A percentile compares a stretch with the other conserved stretches of the same genome.
Conservation (phyloP, 23 tunicate genomes). For the Aplidium turbinatum region DNA sequence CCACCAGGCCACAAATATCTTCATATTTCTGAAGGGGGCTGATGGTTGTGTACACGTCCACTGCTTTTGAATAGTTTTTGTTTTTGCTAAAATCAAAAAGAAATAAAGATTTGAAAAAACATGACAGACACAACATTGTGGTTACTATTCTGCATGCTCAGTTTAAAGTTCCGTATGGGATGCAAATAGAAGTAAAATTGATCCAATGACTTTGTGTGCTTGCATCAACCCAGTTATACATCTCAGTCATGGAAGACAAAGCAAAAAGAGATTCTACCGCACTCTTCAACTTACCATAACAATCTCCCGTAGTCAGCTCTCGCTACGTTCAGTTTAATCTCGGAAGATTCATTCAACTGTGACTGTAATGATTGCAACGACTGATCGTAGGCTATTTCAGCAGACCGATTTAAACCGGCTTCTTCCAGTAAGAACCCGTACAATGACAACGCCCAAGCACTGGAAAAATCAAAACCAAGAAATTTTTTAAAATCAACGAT, state of each 20-base stretch:
- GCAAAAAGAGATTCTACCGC: background rate
- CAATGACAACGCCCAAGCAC: conserved; percentile 61
- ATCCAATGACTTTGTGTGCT: too few species aligned
- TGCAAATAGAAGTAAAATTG: too few species aligned
- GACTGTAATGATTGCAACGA: background rate
- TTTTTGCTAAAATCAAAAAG: conserved; percentile 32
- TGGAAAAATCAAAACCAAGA: too few species aligned
- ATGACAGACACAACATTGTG: background rate
- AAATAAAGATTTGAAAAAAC: background rate
- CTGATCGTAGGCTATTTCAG: conserved; percentile 65
- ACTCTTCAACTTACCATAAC: conserved; percentile 26
- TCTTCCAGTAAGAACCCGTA: conserved; percentile 81
- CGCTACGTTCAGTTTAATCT: conserved; percentile 4
- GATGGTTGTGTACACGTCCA: conserved; percentile 18
- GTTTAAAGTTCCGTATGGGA: too few species aligned
- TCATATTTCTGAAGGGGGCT: conserved; percentile 1
- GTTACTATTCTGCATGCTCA: too few species aligned
- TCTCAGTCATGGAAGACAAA: too few species aligned
- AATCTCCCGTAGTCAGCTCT: conserved; percentile 37
- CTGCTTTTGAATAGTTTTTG: conserved; percentile 22
- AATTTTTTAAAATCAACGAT: too few species aligned
- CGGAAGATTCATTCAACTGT: background rate
- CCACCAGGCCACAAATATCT: conserved; percentile 37
- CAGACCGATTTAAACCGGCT: conserved; percentile 58
- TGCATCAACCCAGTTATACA: too few species aligned